Evolutionary conservation across 1,140 invertebrate species (phyloP), one percentile per base, ranked within the genome.

Genomic region (Diabrotica virgifera): DNA sequence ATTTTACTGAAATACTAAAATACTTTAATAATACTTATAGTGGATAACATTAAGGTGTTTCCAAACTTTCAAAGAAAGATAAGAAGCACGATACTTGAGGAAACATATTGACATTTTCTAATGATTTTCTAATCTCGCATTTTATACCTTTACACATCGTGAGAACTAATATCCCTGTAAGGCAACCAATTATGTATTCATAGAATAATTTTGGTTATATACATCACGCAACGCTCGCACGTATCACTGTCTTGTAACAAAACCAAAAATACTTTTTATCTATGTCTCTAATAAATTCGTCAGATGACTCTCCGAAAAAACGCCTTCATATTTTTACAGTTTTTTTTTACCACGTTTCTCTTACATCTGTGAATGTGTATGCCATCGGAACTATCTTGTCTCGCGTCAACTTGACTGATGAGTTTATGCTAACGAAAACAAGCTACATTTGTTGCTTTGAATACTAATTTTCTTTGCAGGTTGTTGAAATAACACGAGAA

Each of bases 241-340:
- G 40, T 46, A 10, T 46, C 40, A n/a, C 8, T 46, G n/a, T 46
- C 40, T 46, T n/a, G 40, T n/a, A 46, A 10, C 40, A 46, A 46
- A 46, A 8, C 40, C 8, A 46, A 46, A 46, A 10, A 10, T 10
- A 10, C n/a, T 46, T 46, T 46, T 46, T 46, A 46, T 8, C 40
- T 46, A n/a, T 46, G 40, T 46, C 40, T 46, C 40, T 46, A 46
- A 46, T 46, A 46, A 46, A 46, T 46, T 46, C 40, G 40, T 46
- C 40, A 46, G 40, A 46, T 46, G 40, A 46, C 40, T 10, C 2
- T 46, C 40, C 40, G n/a, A 46, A 46, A 46, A 46, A 46, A 46
- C 40, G 40, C 40, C 40, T 46, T n/a, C 40, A 46, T 46, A 46
- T 46, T 46, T 46, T 46, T n/a, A 46, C 40, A 46, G 40, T 8